These are phyloP conservation scores for Latrodectus elegans DNA, from an alignment of 2,888 invertebrate genomes.

Conservation along the genomic window DNA sequence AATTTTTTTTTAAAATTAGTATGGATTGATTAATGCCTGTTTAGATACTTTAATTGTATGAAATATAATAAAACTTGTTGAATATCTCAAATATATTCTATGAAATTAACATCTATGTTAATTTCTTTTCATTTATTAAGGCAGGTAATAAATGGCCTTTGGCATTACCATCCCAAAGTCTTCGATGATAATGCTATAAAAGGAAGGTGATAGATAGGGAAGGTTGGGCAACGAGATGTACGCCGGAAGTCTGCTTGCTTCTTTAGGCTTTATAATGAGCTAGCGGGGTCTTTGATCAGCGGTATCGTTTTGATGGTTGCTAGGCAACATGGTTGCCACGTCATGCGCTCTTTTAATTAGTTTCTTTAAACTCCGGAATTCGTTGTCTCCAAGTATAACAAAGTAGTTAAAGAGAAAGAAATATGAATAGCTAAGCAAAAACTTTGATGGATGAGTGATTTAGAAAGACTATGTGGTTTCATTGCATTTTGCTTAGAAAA, in stretches of 20 bases:
- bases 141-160: background rate
- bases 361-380: constrained; percentile 39
- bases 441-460: background rate
- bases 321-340: constrained; percentile 45
- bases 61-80: no score
- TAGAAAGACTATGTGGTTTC: background rate
- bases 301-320: constrained; percentile 63
- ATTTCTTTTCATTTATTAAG: no score
- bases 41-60: no score
- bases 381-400: constrained; percentile 24
- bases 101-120: no score
- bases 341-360: constrained; percentile 55
- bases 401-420: constrained; percentile 5
- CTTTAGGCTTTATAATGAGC: constrained; percentile 45
- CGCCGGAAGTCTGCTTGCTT: constrained; percentile 34
- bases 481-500: background rate
- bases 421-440: background rate
- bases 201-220: background rate
- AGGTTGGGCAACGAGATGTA: background rate
- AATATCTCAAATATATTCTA: no score
- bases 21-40: no score
- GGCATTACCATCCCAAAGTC: background rate
- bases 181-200: background rate
- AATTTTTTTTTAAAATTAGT: no score
- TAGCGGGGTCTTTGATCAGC: constrained; percentile 54